phyloP scores from a whole-genome alignment of 1,140 invertebrate genomes.

The Ganaspis sp. region DNA sequence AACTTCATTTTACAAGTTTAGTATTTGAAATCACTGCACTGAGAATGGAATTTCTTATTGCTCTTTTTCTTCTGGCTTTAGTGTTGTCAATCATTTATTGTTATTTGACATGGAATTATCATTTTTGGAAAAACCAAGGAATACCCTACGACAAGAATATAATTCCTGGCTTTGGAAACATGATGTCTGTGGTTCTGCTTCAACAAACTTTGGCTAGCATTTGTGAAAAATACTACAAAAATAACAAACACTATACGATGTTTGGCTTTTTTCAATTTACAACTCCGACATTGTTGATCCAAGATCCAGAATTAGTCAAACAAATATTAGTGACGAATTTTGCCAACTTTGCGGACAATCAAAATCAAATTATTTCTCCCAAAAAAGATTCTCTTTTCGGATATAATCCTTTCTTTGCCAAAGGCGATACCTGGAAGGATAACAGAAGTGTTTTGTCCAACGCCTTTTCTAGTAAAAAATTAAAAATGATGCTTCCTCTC shows the following conservation, averaged over 20 bases:
- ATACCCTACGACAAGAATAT: conserved; percentile 65
- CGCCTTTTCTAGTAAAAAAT: conserved; percentile 47
- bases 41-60: too few species aligned
- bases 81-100: conserved; percentile 28
- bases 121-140: conserved; percentile 71
- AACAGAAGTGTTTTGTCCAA: conserved; percentile 36
- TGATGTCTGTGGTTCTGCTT: conserved; percentile 33
- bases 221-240: conserved; percentile 44
- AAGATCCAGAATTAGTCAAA: conserved; percentile 67
- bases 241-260: conserved; percentile 53
- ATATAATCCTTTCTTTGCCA: conserved; percentile 61
- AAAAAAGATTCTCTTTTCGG: conserved; percentile 50
- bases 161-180: conserved; percentile 45
- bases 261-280: conserved; percentile 62
- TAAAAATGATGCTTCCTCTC: conserved; percentile 39
- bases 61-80: too few species aligned
- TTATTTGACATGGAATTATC: conserved; percentile 57
- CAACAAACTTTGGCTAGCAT: conserved; percentile 32
- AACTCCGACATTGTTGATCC: conserved; percentile 59
- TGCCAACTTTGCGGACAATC: conserved; percentile 50
- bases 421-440: conserved; percentile 50
- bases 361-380: not conserved
- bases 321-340: conserved; percentile 67
- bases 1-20: too few species aligned
- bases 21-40: too few species aligned